Evolutionary conservation across 2,888 invertebrate species (phyloP).

Genomic region (Eupeodes luniger): DNA sequence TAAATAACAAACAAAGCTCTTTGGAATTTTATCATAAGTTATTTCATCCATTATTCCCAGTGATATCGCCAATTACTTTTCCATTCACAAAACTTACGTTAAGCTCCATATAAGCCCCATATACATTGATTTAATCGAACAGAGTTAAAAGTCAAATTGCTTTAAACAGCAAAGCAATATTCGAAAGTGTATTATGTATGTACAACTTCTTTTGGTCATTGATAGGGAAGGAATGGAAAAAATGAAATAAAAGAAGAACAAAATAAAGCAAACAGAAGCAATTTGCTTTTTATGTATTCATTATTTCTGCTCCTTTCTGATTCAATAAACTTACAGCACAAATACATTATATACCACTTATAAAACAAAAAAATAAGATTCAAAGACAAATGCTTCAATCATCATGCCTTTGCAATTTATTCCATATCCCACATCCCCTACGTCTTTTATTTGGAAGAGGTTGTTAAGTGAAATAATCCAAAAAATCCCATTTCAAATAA

Average conservation of each 20-base stretch:
- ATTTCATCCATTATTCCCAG: constrained; percentile 12
- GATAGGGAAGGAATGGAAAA: neutral
- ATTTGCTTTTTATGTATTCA: constrained; percentile 52
- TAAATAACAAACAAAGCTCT: constrained; percentile 16
- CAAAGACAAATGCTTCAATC: constrained; percentile 64
- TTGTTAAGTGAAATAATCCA: constrained; percentile 70
- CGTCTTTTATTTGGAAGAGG: constrained; percentile 21
- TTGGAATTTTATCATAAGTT: constrained; percentile 10
- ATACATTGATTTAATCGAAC: constrained; percentile 52
- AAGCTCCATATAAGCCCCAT: constrained; percentile 49
- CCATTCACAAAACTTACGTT: constrained; percentile 30
- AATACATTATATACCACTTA: constrained; percentile 54
- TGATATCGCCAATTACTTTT: constrained; percentile 10
- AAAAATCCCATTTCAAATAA: constrained; percentile 71
- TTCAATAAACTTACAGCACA: constrained; percentile 61
- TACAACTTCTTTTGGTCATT: neutral
- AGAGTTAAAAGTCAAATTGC: constrained; percentile 54
- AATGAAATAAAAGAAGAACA: neutral
- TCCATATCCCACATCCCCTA: constrained; percentile 6
- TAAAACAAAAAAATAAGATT: constrained; percentile 17
- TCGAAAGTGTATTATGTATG: neutral
- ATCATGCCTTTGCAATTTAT: constrained; percentile 52
- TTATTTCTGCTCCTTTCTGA: constrained; percentile 62
- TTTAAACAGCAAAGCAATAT: constrained; percentile 15
- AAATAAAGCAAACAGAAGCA: constrained; percentile 39